Conservation (phyloP, 2,797 vertebrate species). For the Scyliorhinus canicula region DNA sequence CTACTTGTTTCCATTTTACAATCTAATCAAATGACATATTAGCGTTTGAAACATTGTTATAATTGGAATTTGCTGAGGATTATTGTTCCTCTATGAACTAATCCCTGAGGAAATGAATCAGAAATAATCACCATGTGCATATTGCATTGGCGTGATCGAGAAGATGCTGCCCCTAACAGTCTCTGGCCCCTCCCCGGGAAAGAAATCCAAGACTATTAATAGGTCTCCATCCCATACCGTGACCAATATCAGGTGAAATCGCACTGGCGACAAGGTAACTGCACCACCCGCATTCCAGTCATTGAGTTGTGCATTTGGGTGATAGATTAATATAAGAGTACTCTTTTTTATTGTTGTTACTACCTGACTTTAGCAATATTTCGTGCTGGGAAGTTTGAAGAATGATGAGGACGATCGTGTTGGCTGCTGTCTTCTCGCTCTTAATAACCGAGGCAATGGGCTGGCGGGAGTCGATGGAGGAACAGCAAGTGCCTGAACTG, state of each 20-base stretch:
- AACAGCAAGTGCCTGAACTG: background rate
- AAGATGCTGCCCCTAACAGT: background rate
- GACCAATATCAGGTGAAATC: background rate
- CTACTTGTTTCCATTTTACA: background rate
- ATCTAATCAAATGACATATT: background rate
- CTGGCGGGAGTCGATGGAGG: background rate
- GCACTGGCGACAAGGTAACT: background rate
- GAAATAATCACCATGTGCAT: background rate
- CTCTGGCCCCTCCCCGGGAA: slow-evolving; percentile 12
- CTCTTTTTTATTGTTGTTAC: background rate
- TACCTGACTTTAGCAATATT: background rate
- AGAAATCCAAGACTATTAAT: background rate
- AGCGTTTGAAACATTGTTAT: background rate
- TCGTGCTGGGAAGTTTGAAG: background rate
- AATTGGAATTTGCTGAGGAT: background rate
- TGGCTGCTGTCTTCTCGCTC: background rate
- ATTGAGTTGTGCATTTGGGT: background rate
- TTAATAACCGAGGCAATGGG: background rate
- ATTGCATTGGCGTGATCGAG: background rate
- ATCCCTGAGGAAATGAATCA: slow-evolving; percentile 12
- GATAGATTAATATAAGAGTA: background rate
- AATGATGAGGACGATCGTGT: slow-evolving; percentile 22
- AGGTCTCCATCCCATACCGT: background rate
- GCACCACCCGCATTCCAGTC: background rate
- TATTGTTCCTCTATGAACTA: background rate